Evolutionary conservation across 2,888 invertebrate species (phyloP).

Genomic region (Pristionchus maxplancki): DNA sequence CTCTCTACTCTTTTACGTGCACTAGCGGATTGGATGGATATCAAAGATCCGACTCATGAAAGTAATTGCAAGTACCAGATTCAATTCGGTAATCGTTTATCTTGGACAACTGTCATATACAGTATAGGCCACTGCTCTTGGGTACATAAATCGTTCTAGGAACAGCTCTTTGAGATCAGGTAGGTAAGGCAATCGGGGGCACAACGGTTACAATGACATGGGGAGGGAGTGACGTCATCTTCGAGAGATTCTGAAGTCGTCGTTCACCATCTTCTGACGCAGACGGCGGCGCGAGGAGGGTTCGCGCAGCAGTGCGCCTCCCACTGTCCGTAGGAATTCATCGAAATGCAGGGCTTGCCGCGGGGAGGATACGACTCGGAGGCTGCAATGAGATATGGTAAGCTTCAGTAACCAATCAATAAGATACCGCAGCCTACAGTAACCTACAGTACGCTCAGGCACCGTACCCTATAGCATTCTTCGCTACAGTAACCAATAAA

Average conservation of each 20-base stretch:
- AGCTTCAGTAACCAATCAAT: background rate
- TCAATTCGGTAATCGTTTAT: background rate
- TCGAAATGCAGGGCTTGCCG: constrained; percentile 33
- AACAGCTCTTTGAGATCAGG: background rate
- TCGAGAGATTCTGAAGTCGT: background rate
- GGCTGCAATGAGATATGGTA: background rate
- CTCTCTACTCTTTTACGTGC: background rate
- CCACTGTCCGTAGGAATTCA: constrained; percentile 45
- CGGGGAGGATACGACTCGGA: constrained; percentile 44
- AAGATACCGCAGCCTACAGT: background rate
- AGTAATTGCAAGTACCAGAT: background rate
- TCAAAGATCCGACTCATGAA: background rate
- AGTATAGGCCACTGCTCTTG: constrained; percentile 1
- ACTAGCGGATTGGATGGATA: background rate
- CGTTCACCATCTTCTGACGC: constrained; percentile 23
- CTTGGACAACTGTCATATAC: constrained; percentile 10
- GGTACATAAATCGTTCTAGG: background rate
- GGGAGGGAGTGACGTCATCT: background rate
- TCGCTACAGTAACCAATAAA: too few relatives aligned
- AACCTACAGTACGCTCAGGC: too few relatives aligned
- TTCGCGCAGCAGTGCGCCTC: constrained; percentile 50
- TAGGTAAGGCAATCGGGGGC: background rate
- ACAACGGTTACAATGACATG: background rate
- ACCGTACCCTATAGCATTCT: too few relatives aligned
- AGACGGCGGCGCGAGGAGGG: constrained; percentile 29